A percentile compares a stretch with the other conserved stretches of the same genome.
These are phyloP conservation scores for Phalacrocorax carbo DNA, from an alignment of 2,113 vertebrate genomes.

Conservation along the genomic window DNA sequence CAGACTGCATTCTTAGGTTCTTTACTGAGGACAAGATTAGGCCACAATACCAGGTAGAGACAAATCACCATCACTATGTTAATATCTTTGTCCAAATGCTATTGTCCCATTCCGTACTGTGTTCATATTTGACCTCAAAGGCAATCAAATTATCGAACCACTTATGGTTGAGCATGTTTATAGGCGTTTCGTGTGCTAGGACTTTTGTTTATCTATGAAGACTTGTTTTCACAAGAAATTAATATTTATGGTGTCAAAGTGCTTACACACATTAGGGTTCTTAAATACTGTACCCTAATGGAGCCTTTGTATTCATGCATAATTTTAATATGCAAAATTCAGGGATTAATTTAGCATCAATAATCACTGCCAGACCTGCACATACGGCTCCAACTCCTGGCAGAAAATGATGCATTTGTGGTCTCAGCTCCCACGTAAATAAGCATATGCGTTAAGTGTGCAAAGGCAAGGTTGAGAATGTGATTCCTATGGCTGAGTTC, in stretches of 20 bases:
- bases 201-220: not conserved
- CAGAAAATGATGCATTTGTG: not conserved
- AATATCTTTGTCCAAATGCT: not conserved
- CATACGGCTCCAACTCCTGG: not conserved
- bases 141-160: not conserved
- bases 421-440: not conserved
- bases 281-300: not conserved
- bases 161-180: not conserved
- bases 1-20: not conserved
- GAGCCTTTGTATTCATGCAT: not conserved
- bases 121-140: not conserved
- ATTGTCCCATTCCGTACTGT: not conserved
- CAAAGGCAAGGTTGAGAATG: not conserved
- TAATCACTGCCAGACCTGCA: not conserved
- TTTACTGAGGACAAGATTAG: not conserved
- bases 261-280: not conserved
- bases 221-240: not conserved
- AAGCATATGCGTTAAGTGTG: not conserved
- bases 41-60: not conserved
- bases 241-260: not conserved
- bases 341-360: not conserved
- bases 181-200: not conserved
- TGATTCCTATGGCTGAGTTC: not conserved
- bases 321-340: not conserved
- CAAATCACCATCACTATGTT: not conserved